A percentile compares a stretch with the other conserved stretches of the same genome.
Evolutionary conservation across 2,797 vertebrate genomes (phyloP).

Genomic region (Pachyuromys duprasi): DNA sequence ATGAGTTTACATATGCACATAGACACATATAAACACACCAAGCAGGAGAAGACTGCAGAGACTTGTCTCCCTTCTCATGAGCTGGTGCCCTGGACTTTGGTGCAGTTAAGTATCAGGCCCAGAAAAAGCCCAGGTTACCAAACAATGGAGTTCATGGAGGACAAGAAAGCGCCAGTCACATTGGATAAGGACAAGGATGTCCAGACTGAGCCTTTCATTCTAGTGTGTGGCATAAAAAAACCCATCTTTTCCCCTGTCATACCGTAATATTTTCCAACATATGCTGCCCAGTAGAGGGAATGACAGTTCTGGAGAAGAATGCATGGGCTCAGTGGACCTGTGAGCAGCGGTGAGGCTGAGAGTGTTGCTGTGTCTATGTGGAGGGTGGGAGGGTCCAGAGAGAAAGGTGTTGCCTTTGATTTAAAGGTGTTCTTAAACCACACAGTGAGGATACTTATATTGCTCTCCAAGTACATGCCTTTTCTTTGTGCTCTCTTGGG

Average conservation of each 20-base stretch:
- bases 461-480: background rate
- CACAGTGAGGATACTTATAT: background rate
- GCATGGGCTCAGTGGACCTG: background rate
- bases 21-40: background rate
- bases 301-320: background rate
- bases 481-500: background rate
- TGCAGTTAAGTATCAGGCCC: background rate
- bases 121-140: background rate
- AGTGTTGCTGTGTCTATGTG: background rate
- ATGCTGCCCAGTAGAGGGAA: background rate
- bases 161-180: background rate
- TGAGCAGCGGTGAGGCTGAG: background rate
- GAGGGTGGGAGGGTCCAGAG: background rate
- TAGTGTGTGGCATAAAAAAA: background rate
- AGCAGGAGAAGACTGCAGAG: background rate
- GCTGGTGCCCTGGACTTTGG: background rate
- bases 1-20: background rate
- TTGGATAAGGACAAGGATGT: background rate
- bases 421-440: background rate
- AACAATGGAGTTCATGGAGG: background rate
- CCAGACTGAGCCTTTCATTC: background rate
- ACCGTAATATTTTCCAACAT: background rate
- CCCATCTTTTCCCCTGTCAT: background rate
- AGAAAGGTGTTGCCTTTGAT: background rate
- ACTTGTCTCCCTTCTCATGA: background rate